Base-by-base conservation (phyloP, 1,140 invertebrate species). In the Drosophila sechellia region DNA sequence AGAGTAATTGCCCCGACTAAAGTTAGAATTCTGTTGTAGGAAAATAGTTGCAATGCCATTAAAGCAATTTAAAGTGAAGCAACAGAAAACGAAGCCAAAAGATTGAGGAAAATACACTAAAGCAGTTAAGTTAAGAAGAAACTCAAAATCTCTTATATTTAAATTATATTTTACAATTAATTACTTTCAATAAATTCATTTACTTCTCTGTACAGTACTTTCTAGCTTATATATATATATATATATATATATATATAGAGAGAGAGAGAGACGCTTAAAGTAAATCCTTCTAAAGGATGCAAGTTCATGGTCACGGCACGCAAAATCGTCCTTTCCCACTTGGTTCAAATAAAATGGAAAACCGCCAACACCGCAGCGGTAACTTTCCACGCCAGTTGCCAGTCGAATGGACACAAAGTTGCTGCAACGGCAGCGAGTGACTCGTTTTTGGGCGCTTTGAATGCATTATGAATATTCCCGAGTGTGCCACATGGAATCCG, bases 381-480 rank as follows among this genome's bases (percentile, higher is more conserved):
- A 75, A 79, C 80, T 84, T 60, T 48, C 56, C 52, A 54, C 12
- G n/a, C 39, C 57, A 66, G 65, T 58, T 58, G 72, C 31, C 75
- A 56, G 54, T 57, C 20, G 17, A 54, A 31, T 11, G 13, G 22
- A 39, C 34, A 31, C 37, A 39, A 5, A 11, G 55, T 8, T 31
- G 27, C 27, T 6, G 20, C 20, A 3, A 22, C 17, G 17, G 17
- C 25, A 27, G 25, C 25, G 25, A 27, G 25, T 27, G 25, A 4
- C 0, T 15, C 54, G 10, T 17, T 34, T 49, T 15, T 35, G 15
- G 34, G 40, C 6, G 45, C 48, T 58, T 64, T 61, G 77, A 66
- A 56, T 74, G 81, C 69, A 86, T 86, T 85, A 81, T 85, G 83
- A 85, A 81, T 85, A 87, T 85, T 73, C 68, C 57, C 69, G 68